Evolutionary conservation across 2,113 vertebrate species (phyloP), one percentile per base, ranked within the genome.

Genomic region (Marmota flaviventris): DNA sequence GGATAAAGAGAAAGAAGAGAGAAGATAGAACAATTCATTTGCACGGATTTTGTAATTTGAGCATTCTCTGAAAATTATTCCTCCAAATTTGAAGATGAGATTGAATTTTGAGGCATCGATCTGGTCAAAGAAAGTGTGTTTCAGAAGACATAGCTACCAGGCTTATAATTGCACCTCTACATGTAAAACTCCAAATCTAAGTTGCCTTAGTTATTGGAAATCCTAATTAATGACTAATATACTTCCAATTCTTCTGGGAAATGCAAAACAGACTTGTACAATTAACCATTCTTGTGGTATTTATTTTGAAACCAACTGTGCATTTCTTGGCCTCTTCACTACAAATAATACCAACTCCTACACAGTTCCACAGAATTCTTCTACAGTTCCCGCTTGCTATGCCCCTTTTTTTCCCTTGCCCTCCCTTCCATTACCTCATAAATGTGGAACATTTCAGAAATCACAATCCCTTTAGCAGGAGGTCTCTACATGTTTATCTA

Each of bases 291-390:
- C 45, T 93, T 98, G 97, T 97, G 97, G 97, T 98, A 97, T 97
- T 98, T 98, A 98, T 98, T 98, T 98, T 97, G 98, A 99, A 96
- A 95, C 96, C 95, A 98, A 97, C 24, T 91, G 24, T 16, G n/a
- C 91, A 96, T 98, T 98, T 95, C 79, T 94, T 93, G 89, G 84
- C 77, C 58, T 78, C 45, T 81, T 84, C 67, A 53, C 42, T 81
- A 78, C 20, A 73, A 72, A 76, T 13, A 8, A 70, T 70, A 84
- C 94, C 95, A 96, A 76, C 32, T 95, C 61, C 72, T 81, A 85
- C 2, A 5, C 39, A 90, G 24, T 95, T 91, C 53, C 78, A 84
- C 13, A 84, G 88, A 93, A 90, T 91, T 56, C 58, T 72, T 72
- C n/a, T 67, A 29, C 67, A 72, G 42, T 88, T 86, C 42, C 79